Percentiles rank a stretch among this genome's conserved stretches.
Evolutionary conservation across 2,888 invertebrate genomes (phyloP).

Genomic region (Lasiommata megera): DNA sequence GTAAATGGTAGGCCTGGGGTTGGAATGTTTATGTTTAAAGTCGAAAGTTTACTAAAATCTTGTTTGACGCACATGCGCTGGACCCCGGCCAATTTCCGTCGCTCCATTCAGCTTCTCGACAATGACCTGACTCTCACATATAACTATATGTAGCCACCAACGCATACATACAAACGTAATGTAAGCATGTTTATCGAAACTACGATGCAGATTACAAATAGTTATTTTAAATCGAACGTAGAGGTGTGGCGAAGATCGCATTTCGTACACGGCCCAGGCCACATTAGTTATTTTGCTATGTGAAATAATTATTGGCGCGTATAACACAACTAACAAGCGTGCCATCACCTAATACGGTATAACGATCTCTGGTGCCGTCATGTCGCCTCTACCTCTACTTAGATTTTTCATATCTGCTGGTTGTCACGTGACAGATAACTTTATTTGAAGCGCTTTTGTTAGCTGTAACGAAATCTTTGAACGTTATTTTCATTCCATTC

Average conservation of each 20-base stretch:
- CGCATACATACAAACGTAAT: conserved; percentile 4
- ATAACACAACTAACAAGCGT: too few relatives aligned
- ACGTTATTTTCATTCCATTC: too few relatives aligned
- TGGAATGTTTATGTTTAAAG: conserved; percentile 45
- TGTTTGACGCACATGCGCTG: conserved; percentile 67
- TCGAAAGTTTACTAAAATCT: conserved; percentile 51
- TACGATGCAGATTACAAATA: not conserved
- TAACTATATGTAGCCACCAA: conserved; percentile 22
- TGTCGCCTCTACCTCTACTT: too few relatives aligned
- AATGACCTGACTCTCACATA: conserved; percentile 65
- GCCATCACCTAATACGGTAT: too few relatives aligned
- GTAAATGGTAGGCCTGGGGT: conserved; percentile 9
- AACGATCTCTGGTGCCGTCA: too few relatives aligned
- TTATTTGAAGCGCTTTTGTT: too few relatives aligned
- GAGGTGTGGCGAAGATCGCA: not conserved
- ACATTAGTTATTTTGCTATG: too few relatives aligned
- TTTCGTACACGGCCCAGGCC: too few relatives aligned
- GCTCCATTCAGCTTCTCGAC: conserved; percentile 73
- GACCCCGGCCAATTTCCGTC: conserved; percentile 67
- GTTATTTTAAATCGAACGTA: not conserved
- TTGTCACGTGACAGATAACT: too few relatives aligned
- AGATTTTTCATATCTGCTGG: too few relatives aligned
- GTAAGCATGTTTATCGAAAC: not conserved
- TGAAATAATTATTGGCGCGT: too few relatives aligned
- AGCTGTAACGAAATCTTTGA: too few relatives aligned